Evolutionary conservation across 2,888 invertebrate genomes (phyloP).

Genomic region (Ctenicera cuprea): DNA sequence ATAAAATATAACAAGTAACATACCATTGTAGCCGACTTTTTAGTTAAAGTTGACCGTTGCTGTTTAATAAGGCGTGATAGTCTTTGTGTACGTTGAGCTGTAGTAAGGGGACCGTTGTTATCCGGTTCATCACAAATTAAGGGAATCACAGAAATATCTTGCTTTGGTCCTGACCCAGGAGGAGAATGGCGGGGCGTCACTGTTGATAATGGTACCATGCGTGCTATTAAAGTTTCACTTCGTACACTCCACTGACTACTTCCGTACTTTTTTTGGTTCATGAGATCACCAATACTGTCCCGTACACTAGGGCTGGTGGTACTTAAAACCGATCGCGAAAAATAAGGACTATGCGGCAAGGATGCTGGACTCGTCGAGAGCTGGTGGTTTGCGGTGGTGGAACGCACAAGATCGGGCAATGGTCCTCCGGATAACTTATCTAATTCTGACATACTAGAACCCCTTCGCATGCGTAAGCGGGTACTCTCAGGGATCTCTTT

Average conservation of each 20-base stretch:
- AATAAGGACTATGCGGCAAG: constrained; percentile 74
- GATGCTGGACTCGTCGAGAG: constrained; percentile 71
- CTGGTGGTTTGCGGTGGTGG: constrained; percentile 72
- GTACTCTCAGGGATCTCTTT: constrained; percentile 59
- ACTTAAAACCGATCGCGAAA: constrained; percentile 72
- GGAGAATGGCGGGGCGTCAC: constrained; percentile 78
- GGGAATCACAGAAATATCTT: constrained; percentile 52
- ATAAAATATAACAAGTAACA: neutral
- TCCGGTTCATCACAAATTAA: constrained; percentile 65
- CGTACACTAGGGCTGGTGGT: constrained; percentile 68
- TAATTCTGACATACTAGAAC: constrained; percentile 84
- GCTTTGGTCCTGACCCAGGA: constrained; percentile 60
- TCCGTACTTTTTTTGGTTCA: constrained; percentile 85
- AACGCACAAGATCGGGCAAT: constrained; percentile 73
- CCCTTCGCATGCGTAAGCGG: constrained; percentile 79
- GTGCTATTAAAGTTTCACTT: constrained; percentile 83
- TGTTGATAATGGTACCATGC: constrained; percentile 84
- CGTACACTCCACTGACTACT: constrained; percentile 83
- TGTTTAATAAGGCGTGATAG: constrained; percentile 81
- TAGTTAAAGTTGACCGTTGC: constrained; percentile 71
- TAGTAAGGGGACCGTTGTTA: constrained; percentile 77
- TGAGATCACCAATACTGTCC: constrained; percentile 86
- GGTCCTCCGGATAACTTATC: constrained; percentile 75
- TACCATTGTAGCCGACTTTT: constrained; percentile 22
- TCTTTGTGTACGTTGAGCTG: constrained; percentile 81